phyloP scores from a whole-genome alignment of 2,888 invertebrate species.

The Megamerina dolium region DNA sequence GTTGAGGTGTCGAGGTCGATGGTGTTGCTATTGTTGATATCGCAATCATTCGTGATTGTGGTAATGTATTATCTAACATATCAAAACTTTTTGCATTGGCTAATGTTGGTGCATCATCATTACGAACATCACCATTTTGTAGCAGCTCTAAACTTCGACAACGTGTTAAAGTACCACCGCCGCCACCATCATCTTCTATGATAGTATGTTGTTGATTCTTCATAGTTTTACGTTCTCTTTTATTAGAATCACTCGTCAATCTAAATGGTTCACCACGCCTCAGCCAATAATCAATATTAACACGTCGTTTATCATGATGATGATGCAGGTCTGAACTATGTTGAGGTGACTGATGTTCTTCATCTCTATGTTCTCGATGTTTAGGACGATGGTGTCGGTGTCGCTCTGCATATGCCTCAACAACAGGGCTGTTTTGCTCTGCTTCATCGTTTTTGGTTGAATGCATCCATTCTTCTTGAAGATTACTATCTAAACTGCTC shows the following conservation, averaged over 20 bases:
- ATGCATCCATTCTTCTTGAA: too few relatives aligned
- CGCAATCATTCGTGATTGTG: too few relatives aligned
- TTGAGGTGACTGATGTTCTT: conserved; percentile 58
- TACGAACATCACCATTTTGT: conserved; percentile 39
- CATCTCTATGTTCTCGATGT: too few relatives aligned
- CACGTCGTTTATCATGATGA: conserved; percentile 54
- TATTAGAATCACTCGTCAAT: conserved; percentile 51
- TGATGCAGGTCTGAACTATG: conserved; percentile 44
- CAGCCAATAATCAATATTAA: conserved; percentile 65
- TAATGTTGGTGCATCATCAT: conserved; percentile 29
- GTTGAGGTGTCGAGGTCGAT: neutral
- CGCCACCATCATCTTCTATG: too few relatives aligned
- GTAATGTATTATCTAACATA: conserved; percentile 38
- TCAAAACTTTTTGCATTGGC: conserved; percentile 54
- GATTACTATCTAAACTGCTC: conserved; percentile 67
- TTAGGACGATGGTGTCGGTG: conserved; percentile 68
- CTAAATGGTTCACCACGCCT: conserved; percentile 59
- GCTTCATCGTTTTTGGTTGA: too few relatives aligned
- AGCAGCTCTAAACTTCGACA: conserved; percentile 68
- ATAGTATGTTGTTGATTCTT: conserved; percentile 51
- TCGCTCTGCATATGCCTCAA: conserved; percentile 69
- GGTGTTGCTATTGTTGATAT: too few relatives aligned
- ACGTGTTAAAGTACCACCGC: conserved; percentile 59
- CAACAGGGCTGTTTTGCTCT: too few relatives aligned
- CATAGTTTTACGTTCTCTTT: conserved; percentile 50